Conservation (phyloP, 2,888 invertebrate species). For the Caprella mutica region DNA sequence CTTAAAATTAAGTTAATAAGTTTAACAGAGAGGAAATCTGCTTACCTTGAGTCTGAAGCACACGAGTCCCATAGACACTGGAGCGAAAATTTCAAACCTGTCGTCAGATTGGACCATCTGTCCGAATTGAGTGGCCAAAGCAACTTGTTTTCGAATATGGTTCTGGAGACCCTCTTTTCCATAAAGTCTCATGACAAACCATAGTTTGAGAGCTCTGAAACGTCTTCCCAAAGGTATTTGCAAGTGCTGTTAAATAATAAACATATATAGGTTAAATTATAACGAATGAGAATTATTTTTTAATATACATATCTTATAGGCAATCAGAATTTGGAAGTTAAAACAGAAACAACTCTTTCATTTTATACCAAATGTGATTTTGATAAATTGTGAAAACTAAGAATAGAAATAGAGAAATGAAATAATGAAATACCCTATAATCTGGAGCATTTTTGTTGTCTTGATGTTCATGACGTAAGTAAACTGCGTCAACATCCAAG, state of each 20-base stretch:
- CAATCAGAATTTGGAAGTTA: too few relatives aligned
- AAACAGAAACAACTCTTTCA: too few relatives aligned
- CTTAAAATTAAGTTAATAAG: too few relatives aligned
- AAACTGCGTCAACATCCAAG: constrained; percentile 81
- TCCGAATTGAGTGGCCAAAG: constrained; percentile 66
- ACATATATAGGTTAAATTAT: too few relatives aligned
- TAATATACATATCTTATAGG: too few relatives aligned
- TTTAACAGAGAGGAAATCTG: too few relatives aligned
- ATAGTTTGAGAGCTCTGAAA: constrained; percentile 81
- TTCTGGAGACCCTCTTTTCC: constrained; percentile 68
- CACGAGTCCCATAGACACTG: constrained; percentile 79
- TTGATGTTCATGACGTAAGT: constrained; percentile 55
- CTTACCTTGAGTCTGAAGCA: constrained; percentile 68
- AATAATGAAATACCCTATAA: too few relatives aligned
- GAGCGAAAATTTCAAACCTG: constrained; percentile 67
- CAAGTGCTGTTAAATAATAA: constrained; percentile 74
- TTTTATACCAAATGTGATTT: too few relatives aligned
- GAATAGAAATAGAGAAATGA: too few relatives aligned
- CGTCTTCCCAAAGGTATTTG: constrained; percentile 75
- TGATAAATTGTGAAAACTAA: too few relatives aligned
- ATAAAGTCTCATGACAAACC: constrained; percentile 75
- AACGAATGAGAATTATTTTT: too few relatives aligned
- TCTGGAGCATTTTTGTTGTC: constrained; percentile 46
- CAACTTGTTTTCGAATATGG: constrained; percentile 56
- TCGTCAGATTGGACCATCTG: constrained; percentile 55